Evolutionary conservation across 2,113 vertebrate genomes (phyloP).

Genomic region (Ursus arctos): DNA sequence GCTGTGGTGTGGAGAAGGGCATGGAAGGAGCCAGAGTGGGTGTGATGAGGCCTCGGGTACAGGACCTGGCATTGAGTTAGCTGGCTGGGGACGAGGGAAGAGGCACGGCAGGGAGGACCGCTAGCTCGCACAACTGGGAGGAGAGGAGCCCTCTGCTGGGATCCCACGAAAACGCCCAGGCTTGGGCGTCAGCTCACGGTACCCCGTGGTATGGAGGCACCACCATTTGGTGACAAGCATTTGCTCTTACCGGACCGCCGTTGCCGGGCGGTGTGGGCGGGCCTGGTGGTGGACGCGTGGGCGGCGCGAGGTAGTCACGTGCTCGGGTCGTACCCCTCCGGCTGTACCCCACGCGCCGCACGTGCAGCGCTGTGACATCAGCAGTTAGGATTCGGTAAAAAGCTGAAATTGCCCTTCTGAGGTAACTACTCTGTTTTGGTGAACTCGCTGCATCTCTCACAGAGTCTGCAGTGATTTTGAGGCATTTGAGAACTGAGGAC

Average conservation of each 20-base stretch:
- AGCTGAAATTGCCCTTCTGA: not conserved
- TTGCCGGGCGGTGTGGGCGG: no score
- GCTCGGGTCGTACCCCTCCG: no score
- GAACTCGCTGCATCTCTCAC: not conserved
- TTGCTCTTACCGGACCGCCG: not conserved
- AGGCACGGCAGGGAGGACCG: not conserved
- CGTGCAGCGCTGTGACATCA: not conserved
- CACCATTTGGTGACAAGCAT: not conserved
- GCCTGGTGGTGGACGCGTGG: accelerated
- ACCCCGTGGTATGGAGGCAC: not conserved
- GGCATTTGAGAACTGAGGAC: not conserved
- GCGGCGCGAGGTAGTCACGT: accelerated
- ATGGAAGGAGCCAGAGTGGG: not conserved
- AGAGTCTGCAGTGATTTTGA: not conserved
- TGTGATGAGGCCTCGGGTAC: not conserved
- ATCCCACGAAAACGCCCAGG: not conserved
- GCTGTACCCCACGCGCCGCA: accelerated
- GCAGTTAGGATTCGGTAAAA: not conserved
- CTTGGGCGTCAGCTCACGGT: not conserved
- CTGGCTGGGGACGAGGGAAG: accelerated
- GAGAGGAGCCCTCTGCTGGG: not conserved
- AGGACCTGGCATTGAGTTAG: not conserved
- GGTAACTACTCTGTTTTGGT: not conserved
- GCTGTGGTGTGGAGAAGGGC: not conserved
- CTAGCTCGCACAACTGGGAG: not conserved